These are phyloP conservation scores for Megaceryle torquata DNA, from an alignment of 2,113 vertebrate species.

Conservation along the genomic window DNA sequence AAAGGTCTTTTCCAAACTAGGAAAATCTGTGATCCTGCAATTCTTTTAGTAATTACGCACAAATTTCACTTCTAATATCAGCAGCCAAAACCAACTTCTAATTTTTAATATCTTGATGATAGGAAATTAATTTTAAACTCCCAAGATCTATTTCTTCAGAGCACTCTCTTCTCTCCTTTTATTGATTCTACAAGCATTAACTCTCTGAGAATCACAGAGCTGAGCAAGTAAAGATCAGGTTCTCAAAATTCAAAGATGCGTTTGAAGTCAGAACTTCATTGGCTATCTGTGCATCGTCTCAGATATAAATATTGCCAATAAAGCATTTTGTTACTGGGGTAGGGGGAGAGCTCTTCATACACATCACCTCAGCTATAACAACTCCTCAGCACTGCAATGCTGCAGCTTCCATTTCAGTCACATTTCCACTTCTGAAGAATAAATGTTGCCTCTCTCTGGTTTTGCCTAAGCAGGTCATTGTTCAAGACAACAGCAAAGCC, in stretches of 20 bases:
- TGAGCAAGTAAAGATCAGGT: background rate
- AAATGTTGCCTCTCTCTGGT: background rate
- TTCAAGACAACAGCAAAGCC: background rate
- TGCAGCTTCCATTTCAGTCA: background rate
- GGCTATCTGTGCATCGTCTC: background rate
- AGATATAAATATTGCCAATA: background rate
- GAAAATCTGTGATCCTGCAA: too few relatives aligned
- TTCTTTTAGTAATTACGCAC: background rate
- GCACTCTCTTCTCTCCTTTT: background rate
- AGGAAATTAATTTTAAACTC: background rate
- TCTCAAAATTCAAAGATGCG: background rate
- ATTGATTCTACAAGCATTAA: background rate
- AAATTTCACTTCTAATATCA: background rate
- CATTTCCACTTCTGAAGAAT: background rate
- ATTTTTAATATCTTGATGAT: background rate
- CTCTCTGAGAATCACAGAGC: accelerated
- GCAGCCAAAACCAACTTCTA: background rate
- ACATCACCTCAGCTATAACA: background rate
- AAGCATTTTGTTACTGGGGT: background rate
- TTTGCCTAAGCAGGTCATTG: background rate
- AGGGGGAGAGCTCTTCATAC: background rate
- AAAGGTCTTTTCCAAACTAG: too few relatives aligned
- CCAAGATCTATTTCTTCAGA: background rate
- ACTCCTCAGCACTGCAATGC: background rate
- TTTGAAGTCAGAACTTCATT: background rate